Evolutionary conservation across 2,797 vertebrate genomes (phyloP), one percentile per base, ranked within the genome.

Genomic region (Oreochromis grahami): DNA sequence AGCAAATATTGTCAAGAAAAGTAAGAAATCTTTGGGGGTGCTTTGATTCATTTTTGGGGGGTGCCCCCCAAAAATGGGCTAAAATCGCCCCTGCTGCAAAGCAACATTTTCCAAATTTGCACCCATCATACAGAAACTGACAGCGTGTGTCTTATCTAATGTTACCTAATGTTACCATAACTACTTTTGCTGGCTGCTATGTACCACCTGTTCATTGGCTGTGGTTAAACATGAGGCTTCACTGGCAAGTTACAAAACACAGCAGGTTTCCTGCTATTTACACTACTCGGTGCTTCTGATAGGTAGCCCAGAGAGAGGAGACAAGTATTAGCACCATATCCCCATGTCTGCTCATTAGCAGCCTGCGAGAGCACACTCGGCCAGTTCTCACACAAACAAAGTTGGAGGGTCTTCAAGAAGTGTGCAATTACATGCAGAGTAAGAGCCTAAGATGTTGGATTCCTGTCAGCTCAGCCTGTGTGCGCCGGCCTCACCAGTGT

Each of bases 261-360:
- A 85, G 81, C 77, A 77, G 24, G 15, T 48, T 29, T 72, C 43
- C 68, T 72, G 81, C 63, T 55, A 8, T 80, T 63, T 86, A 56
- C 21, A 48, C 10, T 17, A 53, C 77, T 82, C 36, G n/a, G 4
- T 52, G 70, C 15, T 50, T 72, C 14, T 89, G 78, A 80, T 74
- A 77, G 84, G 84, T 79, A 21, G 58, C 84, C 70, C 82, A 84
- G 76, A 90, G 78, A 78, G 81, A 79, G 63, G 38, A 32, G 26
- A 74, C 43, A 19, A 72, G 82, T 24, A 85, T 90, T 82, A 79
- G 81, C 77, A 79, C 19, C 84, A 51, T 77, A 91, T 90, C 87
- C 85, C 88, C 80, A 86, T 78, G 86, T 81, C 88, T 90, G 89
- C 91, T 93, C 92, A 91, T 91, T 93, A 93, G 86, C 81, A 82